Conservation (phyloP, 2,888 invertebrate species). For the Allygus modestus region DNA sequence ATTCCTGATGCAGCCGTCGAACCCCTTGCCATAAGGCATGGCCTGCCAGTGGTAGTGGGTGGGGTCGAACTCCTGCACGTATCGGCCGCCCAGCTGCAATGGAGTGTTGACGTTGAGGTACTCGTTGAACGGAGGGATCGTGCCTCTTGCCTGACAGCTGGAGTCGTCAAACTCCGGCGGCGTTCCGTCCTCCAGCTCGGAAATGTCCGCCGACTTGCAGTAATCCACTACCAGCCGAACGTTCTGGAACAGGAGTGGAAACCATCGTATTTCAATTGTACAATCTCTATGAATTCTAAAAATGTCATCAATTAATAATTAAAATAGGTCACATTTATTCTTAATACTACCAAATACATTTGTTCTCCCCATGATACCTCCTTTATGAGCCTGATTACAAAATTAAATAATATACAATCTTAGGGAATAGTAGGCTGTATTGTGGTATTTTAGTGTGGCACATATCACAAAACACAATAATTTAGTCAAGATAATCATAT, state of each 20-base stretch:
- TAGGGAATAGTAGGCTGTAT: too few relatives aligned
- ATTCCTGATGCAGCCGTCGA: conserved; percentile 97
- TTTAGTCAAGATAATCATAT: too few relatives aligned
- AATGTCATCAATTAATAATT: too few relatives aligned
- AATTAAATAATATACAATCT: too few relatives aligned
- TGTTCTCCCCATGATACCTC: too few relatives aligned
- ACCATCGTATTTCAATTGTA: too few relatives aligned
- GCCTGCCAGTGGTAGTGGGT: conserved; percentile 94
- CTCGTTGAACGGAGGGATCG: conserved; percentile 96
- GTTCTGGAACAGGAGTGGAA: conserved; percentile 75
- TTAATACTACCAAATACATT: too few relatives aligned
- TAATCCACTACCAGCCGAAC: conserved; percentile 95
- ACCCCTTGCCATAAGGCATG: conserved; percentile 92
- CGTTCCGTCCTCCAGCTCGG: conserved; percentile 93
- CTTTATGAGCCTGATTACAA: too few relatives aligned
- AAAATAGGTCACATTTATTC: too few relatives aligned
- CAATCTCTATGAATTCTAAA: too few relatives aligned
- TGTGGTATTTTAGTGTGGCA: too few relatives aligned
- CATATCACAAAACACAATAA: too few relatives aligned
- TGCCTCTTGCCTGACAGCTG: conserved; percentile 92
- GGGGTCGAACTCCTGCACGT: conserved; percentile 93
- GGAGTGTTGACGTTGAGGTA: conserved; percentile 97
- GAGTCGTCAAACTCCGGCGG: conserved; percentile 93
- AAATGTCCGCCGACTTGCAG: conserved; percentile 92
- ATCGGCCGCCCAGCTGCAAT: conserved; percentile 95